These are phyloP conservation scores for Hippocampus mohnikei DNA, from an alignment of 2,113 vertebrate genomes.

Conservation along the genomic window DNA sequence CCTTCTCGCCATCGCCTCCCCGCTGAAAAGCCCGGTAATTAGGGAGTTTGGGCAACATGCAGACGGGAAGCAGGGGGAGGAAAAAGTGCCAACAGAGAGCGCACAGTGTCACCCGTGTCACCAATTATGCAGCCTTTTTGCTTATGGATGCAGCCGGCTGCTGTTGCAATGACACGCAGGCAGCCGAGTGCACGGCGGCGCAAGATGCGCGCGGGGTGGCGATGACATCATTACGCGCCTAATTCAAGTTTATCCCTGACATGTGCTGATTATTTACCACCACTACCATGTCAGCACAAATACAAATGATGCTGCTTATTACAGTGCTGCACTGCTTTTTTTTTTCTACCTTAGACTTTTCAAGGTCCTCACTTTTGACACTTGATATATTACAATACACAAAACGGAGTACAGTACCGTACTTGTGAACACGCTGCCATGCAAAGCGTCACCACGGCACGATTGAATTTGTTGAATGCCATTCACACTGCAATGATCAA, in stretches of 20 bases:
- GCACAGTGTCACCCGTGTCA: conserved; percentile 68
- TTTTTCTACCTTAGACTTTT: conserved; percentile 13
- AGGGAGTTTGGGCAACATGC: conserved; percentile 73
- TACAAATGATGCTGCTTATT: conserved; percentile 51
- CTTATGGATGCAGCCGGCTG: conserved; percentile 68
- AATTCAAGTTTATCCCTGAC: conserved; percentile 63
- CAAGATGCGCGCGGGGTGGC: conserved; percentile 30
- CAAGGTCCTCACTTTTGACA: conserved; percentile 27
- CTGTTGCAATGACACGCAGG: conserved; percentile 53
- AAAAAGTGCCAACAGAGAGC: conserved; percentile 72
- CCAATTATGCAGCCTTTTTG: conserved; percentile 79
- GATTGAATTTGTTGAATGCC: neutral
- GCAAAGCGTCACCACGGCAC: neutral
- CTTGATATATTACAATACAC: conserved; percentile 10
- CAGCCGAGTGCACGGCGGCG: conserved; percentile 24
- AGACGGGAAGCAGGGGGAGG: conserved; percentile 18
- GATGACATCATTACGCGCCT: conserved; percentile 60
- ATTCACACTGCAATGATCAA: neutral
- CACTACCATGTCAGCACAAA: conserved; percentile 54
- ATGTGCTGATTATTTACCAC: conserved; percentile 62
- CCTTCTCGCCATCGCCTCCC: conserved; percentile 58
- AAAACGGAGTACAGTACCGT: neutral
- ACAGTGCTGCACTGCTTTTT: conserved; percentile 7
- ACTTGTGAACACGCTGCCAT: neutral
- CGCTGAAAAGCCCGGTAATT: conserved; percentile 72